Base-by-base conservation (phyloP, 2,888 invertebrate species). In the Anthoptus insignis region DNA sequence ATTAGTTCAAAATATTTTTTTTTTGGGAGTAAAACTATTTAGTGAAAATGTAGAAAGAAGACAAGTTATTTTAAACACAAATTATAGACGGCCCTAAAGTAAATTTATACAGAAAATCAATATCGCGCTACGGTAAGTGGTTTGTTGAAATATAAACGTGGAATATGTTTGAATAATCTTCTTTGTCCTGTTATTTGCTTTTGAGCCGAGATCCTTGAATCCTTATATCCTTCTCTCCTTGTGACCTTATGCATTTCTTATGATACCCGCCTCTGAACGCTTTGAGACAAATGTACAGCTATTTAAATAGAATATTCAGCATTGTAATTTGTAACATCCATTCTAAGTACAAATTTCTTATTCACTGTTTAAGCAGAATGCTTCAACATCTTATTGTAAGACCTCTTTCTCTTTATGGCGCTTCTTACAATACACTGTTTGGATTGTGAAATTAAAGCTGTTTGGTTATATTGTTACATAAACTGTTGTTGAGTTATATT, bases 241-340 rank as follows among this genome's bases (percentile, higher is more conserved):
- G 81, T 77, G 84, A 86, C 84, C 84, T 81, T 82, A 86, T 89
- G 85, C 87, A 89, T 89, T 86, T 81, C 81, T 88, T 88, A 90
- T 89, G 86, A 88, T 76, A 73, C 73, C 74, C 72, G 70, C 72
- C 80, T 83, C 80, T 66, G 79, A 86, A 86, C 83, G 85, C 87
- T 87, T 88, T 87, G 82, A 85, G 84, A 87, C 85, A 88, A 89
- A 89, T 87, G 87, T 87, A 81, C 82, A 81, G 87, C 85, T 82
- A 86, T 88, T 87, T 86, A 84, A 84, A 89, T 89, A 76, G 86
- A 89, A 89, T 89, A 89, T 90, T 89, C 83, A 87, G 86, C 83
- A 84, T 83, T 82, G 82, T 84, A 85, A 81, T 82, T 85, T 83
- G 82, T 83, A 84, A 80, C 81, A 83, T 86, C 81, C 85, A 87